Evolutionary conservation across 2,888 invertebrate genomes (phyloP), one percentile per base, ranked within the genome.

Genomic region (Brachypalpus laphriformis): DNA sequence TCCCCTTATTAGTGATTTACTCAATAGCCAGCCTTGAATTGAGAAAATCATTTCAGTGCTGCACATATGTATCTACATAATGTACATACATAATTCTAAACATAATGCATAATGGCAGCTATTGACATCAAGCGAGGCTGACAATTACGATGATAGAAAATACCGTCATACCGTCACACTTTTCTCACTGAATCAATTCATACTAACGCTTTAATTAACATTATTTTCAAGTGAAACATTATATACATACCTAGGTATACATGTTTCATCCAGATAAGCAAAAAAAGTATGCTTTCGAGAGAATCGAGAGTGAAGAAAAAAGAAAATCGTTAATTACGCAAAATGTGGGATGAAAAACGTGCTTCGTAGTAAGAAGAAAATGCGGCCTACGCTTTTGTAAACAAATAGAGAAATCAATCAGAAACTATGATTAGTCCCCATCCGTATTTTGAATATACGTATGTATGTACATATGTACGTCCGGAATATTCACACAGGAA

Each of bases 151-250:
- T 22, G 54, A 54, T 40, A 54, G 54, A 54, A n/a, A 68, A 54
- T 68, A 68, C 18, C 54, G 54, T 68, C 49, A 68, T 16, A 18
- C 54, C 42, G 37, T 42, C 68, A 68, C 37, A 37, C 65, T 8
- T 66, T 16, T 51, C 28, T 25, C 54, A 54, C 8, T 54, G 54
- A 68, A 40, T 66, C 66, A 54, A 37, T 66, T 66, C 22, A 66
- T 37, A 49, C 37, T 25, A 68, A 54, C 54, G 25, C 40, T 54
- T 66, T 31, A 25, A 14, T 51, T 66, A 66, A 66, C 49, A 65
- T 65, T 65, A 47, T 65, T 51, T 66, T 66, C 65, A 63, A 63
- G 45, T 31, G n/a, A 31, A 28, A 63, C 45, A 45, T 25, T 14
- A 16, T 42, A 25, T 25, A 28, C 6, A 25, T n/a, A 16, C 16